phyloP scores from a whole-genome alignment of 2,888 invertebrate species.

The Rotaria sp. region DNA sequence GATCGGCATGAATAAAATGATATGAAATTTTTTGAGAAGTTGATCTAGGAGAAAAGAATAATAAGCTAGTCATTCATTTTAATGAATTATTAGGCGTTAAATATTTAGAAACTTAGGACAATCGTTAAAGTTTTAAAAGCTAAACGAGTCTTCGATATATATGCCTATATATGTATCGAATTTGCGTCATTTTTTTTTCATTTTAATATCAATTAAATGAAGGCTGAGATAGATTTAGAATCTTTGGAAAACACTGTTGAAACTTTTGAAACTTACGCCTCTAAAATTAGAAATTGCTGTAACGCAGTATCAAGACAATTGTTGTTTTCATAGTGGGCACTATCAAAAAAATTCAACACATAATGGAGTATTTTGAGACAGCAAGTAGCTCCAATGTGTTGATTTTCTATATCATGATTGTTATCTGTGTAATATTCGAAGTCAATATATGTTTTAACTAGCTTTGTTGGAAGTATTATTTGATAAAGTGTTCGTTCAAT shows the following conservation, averaged over 20 bases:
- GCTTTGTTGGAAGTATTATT: too few species aligned
- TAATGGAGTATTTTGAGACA: neutral
- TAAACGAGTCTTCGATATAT: too few species aligned
- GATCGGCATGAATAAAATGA: neutral
- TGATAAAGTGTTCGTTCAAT: too few species aligned
- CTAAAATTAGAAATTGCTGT: neutral
- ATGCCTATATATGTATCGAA: too few species aligned
- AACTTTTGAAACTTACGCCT: neutral
- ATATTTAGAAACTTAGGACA: too few species aligned
- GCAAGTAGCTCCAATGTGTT: neutral
- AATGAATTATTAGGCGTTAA: too few species aligned
- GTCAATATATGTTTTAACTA: neutral
- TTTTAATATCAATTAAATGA: neutral
- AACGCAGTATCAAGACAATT: neutral
- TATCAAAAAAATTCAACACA: neutral
- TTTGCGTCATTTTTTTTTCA: too few species aligned
- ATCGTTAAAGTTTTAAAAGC: too few species aligned
- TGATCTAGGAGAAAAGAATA: neutral
- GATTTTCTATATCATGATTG: neutral
- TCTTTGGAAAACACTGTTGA: neutral
- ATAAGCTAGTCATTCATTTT: too few species aligned
- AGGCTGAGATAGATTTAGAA: neutral
- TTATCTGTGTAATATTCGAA: neutral
- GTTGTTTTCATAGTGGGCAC: neutral
- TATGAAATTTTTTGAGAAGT: neutral